phyloP scores from a whole-genome alignment of 1,140 invertebrate genomes.

The Zaprionus lachaisei region DNA sequence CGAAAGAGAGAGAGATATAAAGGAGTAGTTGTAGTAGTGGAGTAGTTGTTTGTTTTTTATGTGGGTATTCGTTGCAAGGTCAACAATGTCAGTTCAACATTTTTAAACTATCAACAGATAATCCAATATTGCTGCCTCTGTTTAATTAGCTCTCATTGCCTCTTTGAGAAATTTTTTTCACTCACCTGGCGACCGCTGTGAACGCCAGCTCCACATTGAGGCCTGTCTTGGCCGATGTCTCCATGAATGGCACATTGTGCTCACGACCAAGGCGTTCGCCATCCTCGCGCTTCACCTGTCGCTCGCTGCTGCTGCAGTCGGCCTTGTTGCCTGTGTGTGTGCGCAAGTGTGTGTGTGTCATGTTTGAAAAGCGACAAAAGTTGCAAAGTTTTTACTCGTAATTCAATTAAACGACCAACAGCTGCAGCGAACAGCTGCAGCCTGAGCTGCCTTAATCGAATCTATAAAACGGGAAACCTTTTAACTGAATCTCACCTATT shows the following conservation, averaged over 20 bases:
- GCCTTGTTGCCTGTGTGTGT: constrained; percentile 94
- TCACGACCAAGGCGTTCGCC: constrained; percentile 92
- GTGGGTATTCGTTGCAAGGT: neutral
- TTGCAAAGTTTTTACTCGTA: constrained; percentile 51
- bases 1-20: constrained; percentile 27
- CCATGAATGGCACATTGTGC: constrained; percentile 94
- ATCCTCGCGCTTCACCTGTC: constrained; percentile 91
- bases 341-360: neutral
- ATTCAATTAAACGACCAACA: constrained; percentile 58
- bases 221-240: constrained; percentile 94
- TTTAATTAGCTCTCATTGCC: neutral
- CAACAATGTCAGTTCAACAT: neutral
- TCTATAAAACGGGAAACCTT: constrained; percentile 23
- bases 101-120: neutral
- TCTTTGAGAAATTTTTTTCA: constrained; percentile 18
- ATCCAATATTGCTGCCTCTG: neutral
- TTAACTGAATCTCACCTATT: constrained; percentile 88
- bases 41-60: neutral
- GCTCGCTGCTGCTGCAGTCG: constrained; percentile 90
- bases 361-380: constrained; percentile 35
- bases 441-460: constrained; percentile 38
- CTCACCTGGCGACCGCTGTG: constrained; percentile 90
- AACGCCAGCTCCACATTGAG: constrained; percentile 93
- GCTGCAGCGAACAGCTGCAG: constrained; percentile 14
- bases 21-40: neutral